Evolutionary conservation across 2,888 invertebrate genomes (phyloP).

Genomic region (Melanophora roralis): DNA sequence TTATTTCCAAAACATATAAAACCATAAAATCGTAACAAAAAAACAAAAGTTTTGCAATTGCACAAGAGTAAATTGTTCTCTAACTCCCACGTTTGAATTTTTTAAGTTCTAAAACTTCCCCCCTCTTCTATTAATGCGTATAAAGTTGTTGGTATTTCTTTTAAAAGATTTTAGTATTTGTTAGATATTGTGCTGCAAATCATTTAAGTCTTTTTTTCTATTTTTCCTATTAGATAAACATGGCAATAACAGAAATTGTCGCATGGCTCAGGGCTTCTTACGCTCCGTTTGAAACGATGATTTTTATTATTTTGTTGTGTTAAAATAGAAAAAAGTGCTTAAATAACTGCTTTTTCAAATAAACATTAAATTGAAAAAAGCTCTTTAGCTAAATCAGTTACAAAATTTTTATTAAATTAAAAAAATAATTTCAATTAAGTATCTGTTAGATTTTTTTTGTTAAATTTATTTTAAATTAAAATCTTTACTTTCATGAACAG

Average conservation of each 20-base stretch:
- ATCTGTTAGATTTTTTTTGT: too few species aligned
- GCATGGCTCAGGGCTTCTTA: constrained; percentile 56
- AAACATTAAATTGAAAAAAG: not conserved
- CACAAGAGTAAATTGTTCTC: not conserved
- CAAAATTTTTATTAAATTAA: too few species aligned
- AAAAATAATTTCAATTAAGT: too few species aligned
- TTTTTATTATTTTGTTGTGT: constrained; percentile 6
- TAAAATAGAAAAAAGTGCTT: not conserved
- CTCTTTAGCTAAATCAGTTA: constrained; percentile 17
- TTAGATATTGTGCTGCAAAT: not conserved
- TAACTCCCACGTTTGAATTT: constrained; percentile 33
- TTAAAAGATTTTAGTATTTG: too few species aligned
- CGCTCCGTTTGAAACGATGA: constrained; percentile 52
- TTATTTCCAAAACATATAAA: not conserved
- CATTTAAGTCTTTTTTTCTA: constrained; percentile 32
- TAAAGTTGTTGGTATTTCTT: constrained; percentile 4
- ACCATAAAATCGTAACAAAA: not conserved
- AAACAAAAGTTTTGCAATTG: not conserved
- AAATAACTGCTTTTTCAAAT: constrained; percentile 11
- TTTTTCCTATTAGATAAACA: constrained; percentile 48
- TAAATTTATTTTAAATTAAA: too few species aligned
- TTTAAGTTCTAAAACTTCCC: not conserved
- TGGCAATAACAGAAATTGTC: constrained; percentile 55
- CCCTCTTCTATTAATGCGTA: not conserved
- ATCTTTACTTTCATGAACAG: too few species aligned